These are phyloP conservation scores for Coenonympha glycerion DNA, from an alignment of 2,888 invertebrate species.

Conservation along the genomic window DNA sequence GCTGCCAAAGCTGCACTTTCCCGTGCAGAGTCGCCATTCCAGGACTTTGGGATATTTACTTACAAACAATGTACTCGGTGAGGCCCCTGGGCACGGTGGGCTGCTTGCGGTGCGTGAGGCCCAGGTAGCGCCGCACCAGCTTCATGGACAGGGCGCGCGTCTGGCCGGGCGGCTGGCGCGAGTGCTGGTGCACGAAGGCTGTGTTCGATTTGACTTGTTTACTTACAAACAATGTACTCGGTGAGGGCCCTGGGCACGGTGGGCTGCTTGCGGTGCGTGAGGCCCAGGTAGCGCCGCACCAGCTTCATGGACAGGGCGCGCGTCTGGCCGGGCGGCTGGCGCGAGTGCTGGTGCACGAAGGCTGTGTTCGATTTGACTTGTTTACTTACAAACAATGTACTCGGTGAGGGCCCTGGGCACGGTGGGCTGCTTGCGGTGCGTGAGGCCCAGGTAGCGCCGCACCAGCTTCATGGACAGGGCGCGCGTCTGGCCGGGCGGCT, in stretches of 20 bases:
- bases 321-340: conserved; percentile 86
- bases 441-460: too few relatives aligned
- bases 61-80: conserved; percentile 89
- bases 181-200: conserved; percentile 96
- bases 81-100: conserved; percentile 91
- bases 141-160: conserved; percentile 90
- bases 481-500: too few relatives aligned
- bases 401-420: too few relatives aligned
- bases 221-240: conserved; percentile 87
- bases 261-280: conserved; percentile 93
- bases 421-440: too few relatives aligned
- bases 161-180: conserved; percentile 86
- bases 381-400: too few relatives aligned
- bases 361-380: too few relatives aligned
- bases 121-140: conserved; percentile 94
- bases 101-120: conserved; percentile 90
- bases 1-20: too few relatives aligned
- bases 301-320: conserved; percentile 92
- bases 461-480: too few relatives aligned
- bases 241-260: conserved; percentile 89
- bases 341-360: too few relatives aligned
- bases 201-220: too few relatives aligned
- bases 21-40: too few relatives aligned
- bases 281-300: conserved; percentile 93
- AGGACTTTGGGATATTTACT: too few relatives aligned